Base-by-base conservation (phyloP, 2,797 vertebrate genomes). In the Aldrovandia affinis region DNA sequence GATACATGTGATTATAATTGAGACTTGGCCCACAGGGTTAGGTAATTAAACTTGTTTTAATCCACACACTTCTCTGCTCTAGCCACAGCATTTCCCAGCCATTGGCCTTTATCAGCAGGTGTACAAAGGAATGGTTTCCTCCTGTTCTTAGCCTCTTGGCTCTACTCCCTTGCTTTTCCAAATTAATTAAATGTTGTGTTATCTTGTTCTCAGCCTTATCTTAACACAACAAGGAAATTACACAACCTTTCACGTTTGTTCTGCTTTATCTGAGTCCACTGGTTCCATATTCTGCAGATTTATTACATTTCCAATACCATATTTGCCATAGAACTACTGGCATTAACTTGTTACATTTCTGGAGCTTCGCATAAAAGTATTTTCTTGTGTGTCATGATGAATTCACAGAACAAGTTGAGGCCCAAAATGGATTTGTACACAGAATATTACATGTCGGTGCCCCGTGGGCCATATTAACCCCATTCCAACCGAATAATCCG, bases 401-500 rank as follows among this genome's bases (percentile, higher is more conserved):
- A 90, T 90, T 81, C 83, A 91, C 88, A 92, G 88, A 88, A 80
- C 84, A 84, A 81, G 63, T 65, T 65, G n/a, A 65, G 68, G 68
- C 68, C 33, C 68, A 39, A 57, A 81, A 81, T 86, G 86, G 63
- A 42, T 81, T n/a, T 73, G 81, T 84, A 87, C 0, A 52, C 85
- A 80, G 83, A 85, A 81, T 87, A 59, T 47, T 80, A 59, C 87
- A 86, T 83, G 87, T 82, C 25, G 83, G 39, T 80, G 85, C 83
- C 86, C 59, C 7, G 54, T 85, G 90, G 91, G 91, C 90, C 80
- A 65, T 44, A 33, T 83, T 59, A 92, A 93, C 90, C 80, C 47
- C 80, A 28, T 84, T 85, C 85, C 86, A 83, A 86, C 81, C 79
- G 80, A 83, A 20, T 92, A 92, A 93, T 93, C 92, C 91, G 83